Conservation (phyloP, 2,797 vertebrate species). For the Crocodylus rhombifer region DNA sequence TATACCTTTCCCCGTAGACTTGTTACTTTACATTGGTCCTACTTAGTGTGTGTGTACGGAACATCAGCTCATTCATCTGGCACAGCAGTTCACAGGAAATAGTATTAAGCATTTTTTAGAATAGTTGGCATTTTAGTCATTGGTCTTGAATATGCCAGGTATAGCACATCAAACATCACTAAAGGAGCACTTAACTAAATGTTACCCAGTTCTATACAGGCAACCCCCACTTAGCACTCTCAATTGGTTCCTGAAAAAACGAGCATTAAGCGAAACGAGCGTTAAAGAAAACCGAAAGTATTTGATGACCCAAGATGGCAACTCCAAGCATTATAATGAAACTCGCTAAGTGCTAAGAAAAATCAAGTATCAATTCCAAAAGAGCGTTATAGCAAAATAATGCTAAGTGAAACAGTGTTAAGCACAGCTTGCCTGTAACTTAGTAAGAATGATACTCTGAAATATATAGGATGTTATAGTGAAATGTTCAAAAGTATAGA, state of each 20-base stretch:
- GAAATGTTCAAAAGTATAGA: not conserved
- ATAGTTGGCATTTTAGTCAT: not conserved
- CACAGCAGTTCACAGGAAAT: slow-evolving; percentile 8
- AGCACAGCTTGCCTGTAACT: not conserved
- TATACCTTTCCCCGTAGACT: not conserved
- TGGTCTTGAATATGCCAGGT: not conserved
- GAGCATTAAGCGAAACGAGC: too few relatives aligned
- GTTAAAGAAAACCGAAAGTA: too few relatives aligned
- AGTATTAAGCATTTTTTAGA: not conserved
- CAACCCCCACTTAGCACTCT: too few relatives aligned
- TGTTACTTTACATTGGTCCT: not conserved
- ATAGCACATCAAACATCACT: not conserved
- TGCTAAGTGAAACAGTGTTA: too few relatives aligned
- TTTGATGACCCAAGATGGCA: too few relatives aligned
- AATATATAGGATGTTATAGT: not conserved
- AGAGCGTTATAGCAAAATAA: too few relatives aligned
- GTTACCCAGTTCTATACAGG: too few relatives aligned
- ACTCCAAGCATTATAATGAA: too few relatives aligned
- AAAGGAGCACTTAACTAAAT: not conserved
- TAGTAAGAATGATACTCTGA: not conserved
- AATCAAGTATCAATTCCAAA: too few relatives aligned
- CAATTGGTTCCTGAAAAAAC: too few relatives aligned
- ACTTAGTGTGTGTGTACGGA: slow-evolving; percentile 2
- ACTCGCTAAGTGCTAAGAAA: too few relatives aligned
- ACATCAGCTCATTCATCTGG: not conserved